phyloP scores from a whole-genome alignment of 2,888 invertebrate genomes.

The Epinotia ramella region DNA sequence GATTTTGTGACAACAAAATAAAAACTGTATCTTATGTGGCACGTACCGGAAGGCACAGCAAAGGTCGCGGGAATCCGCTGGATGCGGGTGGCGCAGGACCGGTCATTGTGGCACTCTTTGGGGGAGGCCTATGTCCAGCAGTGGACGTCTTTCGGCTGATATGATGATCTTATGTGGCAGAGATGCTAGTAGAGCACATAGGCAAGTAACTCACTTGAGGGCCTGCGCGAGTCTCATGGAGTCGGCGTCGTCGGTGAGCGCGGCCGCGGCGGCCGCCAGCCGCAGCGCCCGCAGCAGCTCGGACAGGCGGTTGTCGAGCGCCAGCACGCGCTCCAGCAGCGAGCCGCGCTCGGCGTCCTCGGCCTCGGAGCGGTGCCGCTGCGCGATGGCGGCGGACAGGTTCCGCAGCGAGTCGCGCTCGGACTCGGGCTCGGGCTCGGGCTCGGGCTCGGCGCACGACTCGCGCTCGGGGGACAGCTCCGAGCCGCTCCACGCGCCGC shows the following conservation, averaged over 20 bases:
- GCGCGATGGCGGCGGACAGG: slow-evolving; percentile 90
- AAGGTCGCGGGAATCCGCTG: too few species aligned
- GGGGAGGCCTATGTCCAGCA: too few species aligned
- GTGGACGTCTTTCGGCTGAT: too few species aligned
- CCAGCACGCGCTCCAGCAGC: slow-evolving; percentile 64
- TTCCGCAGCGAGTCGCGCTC: slow-evolving; percentile 90
- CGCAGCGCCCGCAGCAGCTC: slow-evolving; percentile 90
- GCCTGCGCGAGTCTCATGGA: slow-evolving; percentile 56
- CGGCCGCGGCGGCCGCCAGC: slow-evolving; percentile 88
- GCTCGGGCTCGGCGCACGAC: slow-evolving; percentile 64
- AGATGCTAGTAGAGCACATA: too few species aligned
- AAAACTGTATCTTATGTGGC: too few species aligned
- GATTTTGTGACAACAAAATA: too few species aligned
- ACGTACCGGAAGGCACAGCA: too few species aligned
- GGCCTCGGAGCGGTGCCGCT: slow-evolving; percentile 88
- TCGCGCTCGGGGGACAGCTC: slow-evolving; percentile 81
- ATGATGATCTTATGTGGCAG: too few species aligned
- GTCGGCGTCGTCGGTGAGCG: slow-evolving; percentile 86
- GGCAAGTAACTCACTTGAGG: slow-evolving; percentile 79
- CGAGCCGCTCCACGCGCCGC: slow-evolving; percentile 80
- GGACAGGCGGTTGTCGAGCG: slow-evolving; percentile 88
- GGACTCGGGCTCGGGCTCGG: slow-evolving; percentile 70
- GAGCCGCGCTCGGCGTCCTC: slow-evolving; percentile 78
- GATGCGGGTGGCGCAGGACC: too few species aligned
- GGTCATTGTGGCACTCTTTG: too few species aligned